Conservation (phyloP, 2,113 vertebrate genomes). For the Nyctibius bracteatus region DNA sequence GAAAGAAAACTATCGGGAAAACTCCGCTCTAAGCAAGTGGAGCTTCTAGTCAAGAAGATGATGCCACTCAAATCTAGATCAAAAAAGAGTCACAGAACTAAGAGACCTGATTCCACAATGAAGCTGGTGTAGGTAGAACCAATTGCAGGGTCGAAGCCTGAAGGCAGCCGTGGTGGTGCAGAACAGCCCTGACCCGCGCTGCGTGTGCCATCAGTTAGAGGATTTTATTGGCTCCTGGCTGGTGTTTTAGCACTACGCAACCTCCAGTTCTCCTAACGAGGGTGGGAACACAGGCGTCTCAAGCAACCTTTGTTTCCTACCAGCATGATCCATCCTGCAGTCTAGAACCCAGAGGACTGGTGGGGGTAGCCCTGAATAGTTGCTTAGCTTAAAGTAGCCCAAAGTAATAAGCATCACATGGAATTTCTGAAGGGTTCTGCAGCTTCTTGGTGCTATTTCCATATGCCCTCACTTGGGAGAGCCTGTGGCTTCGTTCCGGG, state of each 20-base stretch:
- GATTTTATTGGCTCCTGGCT: neutral
- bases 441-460: neutral
- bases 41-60: constrained; percentile 32
- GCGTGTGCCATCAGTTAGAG: neutral
- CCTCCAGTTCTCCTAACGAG: neutral
- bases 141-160: neutral
- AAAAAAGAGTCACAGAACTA: neutral
- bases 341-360: neutral
- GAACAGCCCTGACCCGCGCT: neutral
- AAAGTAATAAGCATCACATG: neutral
- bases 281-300: neutral
- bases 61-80: constrained; percentile 42
- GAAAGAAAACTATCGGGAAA: constrained; percentile 66
- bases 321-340: neutral
- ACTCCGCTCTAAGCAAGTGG: constrained; percentile 36
- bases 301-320: neutral
- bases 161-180: neutral
- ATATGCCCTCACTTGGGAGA: neutral
- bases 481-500: neutral
- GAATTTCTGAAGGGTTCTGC: neutral
- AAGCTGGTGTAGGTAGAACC: neutral
- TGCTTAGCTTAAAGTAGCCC: neutral
- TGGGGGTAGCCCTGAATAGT: neutral
- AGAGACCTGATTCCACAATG: neutral
- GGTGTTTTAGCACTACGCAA: neutral